phyloP scores from a whole-genome alignment of 2,888 invertebrate species.

The Ophion obscuratus region DNA sequence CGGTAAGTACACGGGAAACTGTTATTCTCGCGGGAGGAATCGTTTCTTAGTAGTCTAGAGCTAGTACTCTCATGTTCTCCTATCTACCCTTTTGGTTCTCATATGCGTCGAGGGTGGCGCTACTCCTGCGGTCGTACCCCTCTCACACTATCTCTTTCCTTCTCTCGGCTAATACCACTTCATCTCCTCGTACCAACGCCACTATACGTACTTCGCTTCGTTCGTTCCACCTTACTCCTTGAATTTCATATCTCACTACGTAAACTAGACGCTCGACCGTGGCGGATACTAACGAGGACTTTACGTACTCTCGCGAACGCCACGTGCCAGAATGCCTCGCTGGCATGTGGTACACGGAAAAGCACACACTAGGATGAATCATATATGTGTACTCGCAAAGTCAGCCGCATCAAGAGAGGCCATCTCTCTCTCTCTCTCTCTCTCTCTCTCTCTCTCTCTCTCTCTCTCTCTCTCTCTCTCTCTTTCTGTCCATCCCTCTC shows the following conservation, averaged over 20 bases:
- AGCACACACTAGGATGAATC: constrained; percentile 28
- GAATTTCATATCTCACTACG: constrained; percentile 76
- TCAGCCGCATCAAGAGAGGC: constrained; percentile 38
- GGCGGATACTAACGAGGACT: constrained; percentile 73
- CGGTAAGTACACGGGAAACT: constrained; percentile 62
- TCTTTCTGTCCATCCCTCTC: background rate
- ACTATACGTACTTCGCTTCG: constrained; percentile 52
- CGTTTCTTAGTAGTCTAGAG: constrained; percentile 51
- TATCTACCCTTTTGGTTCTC: constrained; percentile 23
- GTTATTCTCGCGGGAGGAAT: constrained; percentile 67
- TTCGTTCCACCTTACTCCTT: constrained; percentile 52
- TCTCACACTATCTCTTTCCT: constrained; percentile 28
- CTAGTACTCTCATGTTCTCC: constrained; percentile 36
- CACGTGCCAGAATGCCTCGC: constrained; percentile 64
- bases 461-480: background rate
- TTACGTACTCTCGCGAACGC: constrained; percentile 68
- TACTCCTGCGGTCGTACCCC: constrained; percentile 33
- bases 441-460: background rate
- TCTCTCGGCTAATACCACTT: constrained; percentile 54
- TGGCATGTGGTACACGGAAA: constrained; percentile 38
- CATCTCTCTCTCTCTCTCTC: background rate
- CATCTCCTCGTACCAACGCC: constrained; percentile 37
- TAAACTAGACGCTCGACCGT: constrained; percentile 73
- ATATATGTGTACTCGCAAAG: constrained; percentile 10
- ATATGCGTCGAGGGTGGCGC: constrained; percentile 28